Evolutionary conservation across 2,888 invertebrate genomes (phyloP), one percentile per base, ranked within the genome.

Genomic region (Ellobium chinense): DNA sequence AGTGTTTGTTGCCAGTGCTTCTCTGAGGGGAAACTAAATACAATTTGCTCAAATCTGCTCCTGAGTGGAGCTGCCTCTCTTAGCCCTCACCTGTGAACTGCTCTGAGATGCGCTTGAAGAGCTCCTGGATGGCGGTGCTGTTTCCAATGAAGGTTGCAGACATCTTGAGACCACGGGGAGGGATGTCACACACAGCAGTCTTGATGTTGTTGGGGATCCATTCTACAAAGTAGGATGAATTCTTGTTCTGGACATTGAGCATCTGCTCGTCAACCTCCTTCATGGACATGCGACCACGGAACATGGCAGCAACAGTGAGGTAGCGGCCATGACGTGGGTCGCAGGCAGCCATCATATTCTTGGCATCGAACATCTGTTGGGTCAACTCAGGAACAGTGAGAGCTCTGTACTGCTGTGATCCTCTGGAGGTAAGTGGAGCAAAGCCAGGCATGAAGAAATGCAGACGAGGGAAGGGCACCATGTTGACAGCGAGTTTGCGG

Each of bases 211-310:
- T 90, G 66, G 89, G 91, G 77, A 90, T 91, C 90, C 90, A 90
- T 81, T 91, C 90, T 60, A 90, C 91, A 81, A 90, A 90, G 94
- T 96, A 96, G 86, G 95, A 95, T 91, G 96, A 95, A 94, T 98
- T 98, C 94, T 98, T 98, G 94, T 97, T 97, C 93, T 98, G 97
- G 89, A 98, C 96, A 94, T 97, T 97, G 86, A 98, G 95, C 98
- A 98, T 98, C 93, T 96, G 79, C 66, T 82, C 80, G 58, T 80
- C 82, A 31, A 97, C 96, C 92, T 97, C 97, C 85, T 91, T 91
- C 91, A 91, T 91, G 72, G 90, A 91, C 89, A 91, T 90, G 24
- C 89, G 88, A 36, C 91, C 91, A 37, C 90, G 85, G 88, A 91
- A 91, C 39, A 91, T 88, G 66, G 89, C 88, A 29, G 91, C 90